A percentile compares a stretch with the other conserved stretches of the same genome.
phyloP scores from a whole-genome alignment of 2,888 invertebrate species.

The Panopea generosa region DNA sequence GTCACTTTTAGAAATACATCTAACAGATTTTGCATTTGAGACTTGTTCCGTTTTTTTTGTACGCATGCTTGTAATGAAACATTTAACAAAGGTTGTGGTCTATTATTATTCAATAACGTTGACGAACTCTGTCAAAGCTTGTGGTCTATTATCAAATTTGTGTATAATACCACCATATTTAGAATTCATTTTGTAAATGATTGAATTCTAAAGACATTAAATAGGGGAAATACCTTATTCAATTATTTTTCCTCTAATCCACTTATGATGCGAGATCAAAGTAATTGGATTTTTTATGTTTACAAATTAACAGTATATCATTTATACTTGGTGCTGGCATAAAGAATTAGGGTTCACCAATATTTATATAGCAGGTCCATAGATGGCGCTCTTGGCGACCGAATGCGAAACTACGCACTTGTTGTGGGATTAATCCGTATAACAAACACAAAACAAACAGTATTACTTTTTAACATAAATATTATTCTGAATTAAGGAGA shows the following conservation, averaged over 20 bases:
- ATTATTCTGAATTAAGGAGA: constrained; percentile 5
- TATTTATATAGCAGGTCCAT: constrained; percentile 6
- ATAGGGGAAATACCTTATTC: no score
- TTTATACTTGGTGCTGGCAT: background rate
- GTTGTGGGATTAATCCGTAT: constrained; percentile 12
- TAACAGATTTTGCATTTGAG: no score
- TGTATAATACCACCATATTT: no score
- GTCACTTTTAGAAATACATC: no score
- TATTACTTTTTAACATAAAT: constrained; percentile 13
- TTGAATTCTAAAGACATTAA: no score
- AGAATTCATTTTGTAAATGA: no score
- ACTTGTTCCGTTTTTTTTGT: no score
- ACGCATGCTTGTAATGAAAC: no score
- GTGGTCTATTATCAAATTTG: no score
- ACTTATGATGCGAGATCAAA: constrained; percentile 29
- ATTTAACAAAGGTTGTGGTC: no score
- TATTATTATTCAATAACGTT: no score
- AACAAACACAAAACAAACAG: constrained; percentile 39
- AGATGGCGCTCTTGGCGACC: constrained; percentile 5
- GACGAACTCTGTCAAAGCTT: no score
- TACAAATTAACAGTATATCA: constrained; percentile 22
- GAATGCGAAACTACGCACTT: constrained; percentile 25
- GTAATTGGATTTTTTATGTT: constrained; percentile 22
- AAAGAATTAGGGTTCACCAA: constrained; percentile 1
- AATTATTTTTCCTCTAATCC: constrained; percentile 29